Evolutionary conservation across 2,113 vertebrate species (phyloP).

Genomic region (Rhinogobius similis): DNA sequence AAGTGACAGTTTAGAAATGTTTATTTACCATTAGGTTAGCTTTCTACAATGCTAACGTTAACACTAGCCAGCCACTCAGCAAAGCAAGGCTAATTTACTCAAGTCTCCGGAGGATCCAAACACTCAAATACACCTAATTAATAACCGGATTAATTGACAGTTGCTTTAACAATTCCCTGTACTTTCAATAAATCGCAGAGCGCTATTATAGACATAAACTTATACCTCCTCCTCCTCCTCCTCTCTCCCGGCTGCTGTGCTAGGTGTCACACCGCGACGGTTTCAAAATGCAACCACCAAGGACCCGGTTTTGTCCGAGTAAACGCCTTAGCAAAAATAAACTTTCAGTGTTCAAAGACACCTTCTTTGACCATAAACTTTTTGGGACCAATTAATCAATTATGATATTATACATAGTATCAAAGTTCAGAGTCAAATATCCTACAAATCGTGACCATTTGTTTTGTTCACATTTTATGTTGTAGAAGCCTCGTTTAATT

Average conservation of each 20-base stretch:
- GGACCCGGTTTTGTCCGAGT: slow-evolving; percentile 48
- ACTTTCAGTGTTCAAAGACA: not conserved
- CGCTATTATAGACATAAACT: not conserved
- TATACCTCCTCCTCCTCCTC: slow-evolving; percentile 50
- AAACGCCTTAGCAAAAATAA: slow-evolving; percentile 60
- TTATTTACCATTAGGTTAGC: not conserved
- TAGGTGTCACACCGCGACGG: slow-evolving; percentile 66
- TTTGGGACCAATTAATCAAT: not conserved
- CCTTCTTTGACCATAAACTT: not conserved
- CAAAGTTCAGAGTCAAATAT: not conserved
- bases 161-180: not conserved
- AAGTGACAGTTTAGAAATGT: not conserved
- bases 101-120: slow-evolving; percentile 7
- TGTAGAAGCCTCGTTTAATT: too few species aligned
- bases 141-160: not conserved
- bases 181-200: not conserved
- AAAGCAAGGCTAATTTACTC: slow-evolving; percentile 34
- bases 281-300: slow-evolving; percentile 70
- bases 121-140: not conserved
- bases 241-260: slow-evolving; percentile 49
- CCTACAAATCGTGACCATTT: not conserved
- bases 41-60: slow-evolving; percentile 50
- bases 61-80: slow-evolving; percentile 63
- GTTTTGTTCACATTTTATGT: too few species aligned
- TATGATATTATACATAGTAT: not conserved